Evolutionary conservation across 2,888 invertebrate genomes (phyloP), one percentile per base, ranked within the genome.

Genomic region (Caprella mutica): DNA sequence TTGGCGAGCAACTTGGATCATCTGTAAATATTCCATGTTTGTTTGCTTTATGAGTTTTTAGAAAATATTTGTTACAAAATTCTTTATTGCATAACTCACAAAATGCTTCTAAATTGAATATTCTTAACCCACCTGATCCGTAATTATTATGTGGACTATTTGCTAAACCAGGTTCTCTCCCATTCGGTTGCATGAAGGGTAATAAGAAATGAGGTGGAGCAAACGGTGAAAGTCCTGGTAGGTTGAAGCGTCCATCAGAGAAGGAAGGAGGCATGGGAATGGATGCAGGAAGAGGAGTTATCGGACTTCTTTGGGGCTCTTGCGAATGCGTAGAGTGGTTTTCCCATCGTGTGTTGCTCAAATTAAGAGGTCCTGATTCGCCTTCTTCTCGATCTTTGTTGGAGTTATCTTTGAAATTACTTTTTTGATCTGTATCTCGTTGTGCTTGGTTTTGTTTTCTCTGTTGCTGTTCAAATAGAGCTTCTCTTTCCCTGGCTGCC

Each of bases 21-120:
- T 64, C 65, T 5, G 82, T 81, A 71, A 89, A 90, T 67, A 96
- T 91, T 27, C 93, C 93, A 73, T 97, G 96, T 71, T 93, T 94
- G 74, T 94, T 94, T 30, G 94, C 92, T 73, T 92, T 91, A 77
- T 97, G 96, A 33, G 96, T 96, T 75, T 96, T 79, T 65, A 85
- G 76, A 66, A 83, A 82, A 58, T 83, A 81, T 65, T 84, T 81
- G 70, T 81, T 84, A 64, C 81, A 79, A 70, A 85, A 85, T 54
- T 82, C 80, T 70, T 83, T 84, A 58, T 81, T 79, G 71, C 85
- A 86, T 60, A 84, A 74, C 68, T 84, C 84, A 71, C 84, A 84
- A 67, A 80, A 75, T 23, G 74, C 73, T 55, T 74, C 74, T 30
- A 69, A 69, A 64, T 72, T 69, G 55, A 67, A 65, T 30, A 65